These are phyloP conservation scores for Tyrophagus putrescentiae DNA, from an alignment of 1,140 invertebrate genomes.

Conservation along the genomic window DNA sequence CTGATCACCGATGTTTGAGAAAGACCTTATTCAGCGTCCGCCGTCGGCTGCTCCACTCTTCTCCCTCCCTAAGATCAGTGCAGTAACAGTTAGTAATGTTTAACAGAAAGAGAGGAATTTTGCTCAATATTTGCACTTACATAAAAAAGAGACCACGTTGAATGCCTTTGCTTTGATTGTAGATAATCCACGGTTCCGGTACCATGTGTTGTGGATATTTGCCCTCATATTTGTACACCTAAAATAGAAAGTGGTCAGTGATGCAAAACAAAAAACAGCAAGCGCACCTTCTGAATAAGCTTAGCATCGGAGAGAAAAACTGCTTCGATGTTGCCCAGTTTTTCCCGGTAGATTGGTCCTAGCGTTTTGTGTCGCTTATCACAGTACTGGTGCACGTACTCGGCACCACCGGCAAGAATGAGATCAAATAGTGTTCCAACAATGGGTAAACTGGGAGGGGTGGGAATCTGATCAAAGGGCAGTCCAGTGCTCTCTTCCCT, in stretches of 20 bases:
- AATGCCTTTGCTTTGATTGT: constrained; percentile 52
- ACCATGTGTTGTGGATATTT: constrained; percentile 58
- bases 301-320: constrained; percentile 54
- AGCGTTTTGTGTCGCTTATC: constrained; percentile 50
- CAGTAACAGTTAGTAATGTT: constrained; percentile 10
- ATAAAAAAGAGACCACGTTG: constrained; percentile 70
- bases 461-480: constrained; percentile 30
- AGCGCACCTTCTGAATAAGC: constrained; percentile 41
- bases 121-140: constrained; percentile 37
- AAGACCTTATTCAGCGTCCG: constrained; percentile 55
- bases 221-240: constrained; percentile 56
- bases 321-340: constrained; percentile 46
- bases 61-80: constrained; percentile 45
- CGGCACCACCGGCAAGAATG: constrained; percentile 38
- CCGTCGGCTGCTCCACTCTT: constrained; percentile 54
- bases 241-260: constrained; percentile 36
- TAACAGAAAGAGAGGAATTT: constrained; percentile 12
- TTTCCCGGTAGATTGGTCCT: constrained; percentile 57
- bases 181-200: constrained; percentile 62
- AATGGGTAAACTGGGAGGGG: constrained; percentile 39
- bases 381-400: constrained; percentile 52
- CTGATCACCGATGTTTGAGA: constrained; percentile 39
- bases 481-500: background rate
- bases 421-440: constrained; percentile 41
- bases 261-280: background rate